Base-by-base conservation (phyloP, 2,113 vertebrate genomes). In the Enhydra lutris region DNA sequence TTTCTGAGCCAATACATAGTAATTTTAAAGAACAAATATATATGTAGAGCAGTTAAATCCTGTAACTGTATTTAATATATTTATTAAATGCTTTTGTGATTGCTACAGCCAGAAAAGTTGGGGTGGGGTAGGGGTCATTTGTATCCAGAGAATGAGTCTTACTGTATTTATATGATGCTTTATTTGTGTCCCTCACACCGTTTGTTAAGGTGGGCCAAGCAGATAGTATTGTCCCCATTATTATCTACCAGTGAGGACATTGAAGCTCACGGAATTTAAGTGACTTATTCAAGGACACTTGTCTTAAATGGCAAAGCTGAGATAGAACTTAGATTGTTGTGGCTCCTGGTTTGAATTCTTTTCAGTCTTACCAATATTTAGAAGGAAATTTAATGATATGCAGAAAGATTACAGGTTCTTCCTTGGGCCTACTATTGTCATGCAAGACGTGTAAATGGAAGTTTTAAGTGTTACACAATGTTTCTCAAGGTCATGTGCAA, bases 21-120 rank as follows among this genome's bases (percentile, higher is more conserved):
- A 81, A 85, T 61, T 80, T 95, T 87, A 87, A 91, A 92, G 20
- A 63, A 21, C 18, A 52, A 34, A 80, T 39, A 13, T 73, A 55
- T 80, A 29, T 63, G 55, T 55, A 73, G 29, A 52, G 80, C 13
- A 94, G 17, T 85, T 63, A 36, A 86, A 73, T 63, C 63, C 55
- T 34, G 26, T 10, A 63, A 29, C 34, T 78, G 7, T 12, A 59
- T 7, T 34, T 83, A 78, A 14, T 65, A 29, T 29, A 50, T 34
- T 45, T 57, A 39, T 65, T 65, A 63, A 55, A 45, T 85, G 21
- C n/a, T 63, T 73, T 81, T 83, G 47, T 89, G 59, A 42, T 29
- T 88, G 45, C 45, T 34, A 20, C 42, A 71, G 18, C 76, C 12
- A 52, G 26, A 74, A 45, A 3, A 63, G 31, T 26, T 36, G 8